Percentiles rank a stretch among this genome's conserved stretches.
These are phyloP conservation scores for Emydoidea blandingii DNA, from an alignment of 2,797 vertebrate species.

Conservation along the genomic window DNA sequence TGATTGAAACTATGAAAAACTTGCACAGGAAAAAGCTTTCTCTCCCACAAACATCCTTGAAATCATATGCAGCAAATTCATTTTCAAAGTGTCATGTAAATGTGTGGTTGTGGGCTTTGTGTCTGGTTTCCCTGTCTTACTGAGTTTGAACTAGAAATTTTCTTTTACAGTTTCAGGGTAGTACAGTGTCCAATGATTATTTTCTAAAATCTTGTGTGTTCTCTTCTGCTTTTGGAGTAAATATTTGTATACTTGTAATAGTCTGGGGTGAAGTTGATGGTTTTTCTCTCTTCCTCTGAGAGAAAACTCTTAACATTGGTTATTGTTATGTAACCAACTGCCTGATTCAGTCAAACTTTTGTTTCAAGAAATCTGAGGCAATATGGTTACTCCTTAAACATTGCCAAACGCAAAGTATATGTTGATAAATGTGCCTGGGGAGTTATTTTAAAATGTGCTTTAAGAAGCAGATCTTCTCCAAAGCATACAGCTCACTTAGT, in stretches of 20 bases:
- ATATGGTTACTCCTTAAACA: not conserved
- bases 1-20: slow-evolving; percentile 59
- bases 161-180: slow-evolving; percentile 41
- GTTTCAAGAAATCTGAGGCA: slow-evolving; percentile 26
- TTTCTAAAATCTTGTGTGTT: slow-evolving; percentile 44
- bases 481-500: not conserved
- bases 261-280: slow-evolving; percentile 27
- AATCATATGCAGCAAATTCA: slow-evolving; percentile 57
- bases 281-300: slow-evolving; percentile 33
- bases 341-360: not conserved
- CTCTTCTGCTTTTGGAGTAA: slow-evolving; percentile 53
- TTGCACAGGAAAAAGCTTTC: slow-evolving; percentile 43
- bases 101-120: slow-evolving; percentile 46
- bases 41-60: slow-evolving; percentile 53
- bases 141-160: slow-evolving; percentile 39
- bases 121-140: slow-evolving; percentile 54
- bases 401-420: not conserved
- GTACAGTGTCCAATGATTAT: slow-evolving; percentile 44
- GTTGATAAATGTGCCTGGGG: not conserved
- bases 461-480: not conserved
- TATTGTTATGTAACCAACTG: not conserved
- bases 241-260: not conserved
- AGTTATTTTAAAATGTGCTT: not conserved
- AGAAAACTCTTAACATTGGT: not conserved
- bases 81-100: slow-evolving; percentile 56